These are phyloP conservation scores for Alcis repandata DNA, from an alignment of 2,888 invertebrate species.

Conservation along the genomic window DNA sequence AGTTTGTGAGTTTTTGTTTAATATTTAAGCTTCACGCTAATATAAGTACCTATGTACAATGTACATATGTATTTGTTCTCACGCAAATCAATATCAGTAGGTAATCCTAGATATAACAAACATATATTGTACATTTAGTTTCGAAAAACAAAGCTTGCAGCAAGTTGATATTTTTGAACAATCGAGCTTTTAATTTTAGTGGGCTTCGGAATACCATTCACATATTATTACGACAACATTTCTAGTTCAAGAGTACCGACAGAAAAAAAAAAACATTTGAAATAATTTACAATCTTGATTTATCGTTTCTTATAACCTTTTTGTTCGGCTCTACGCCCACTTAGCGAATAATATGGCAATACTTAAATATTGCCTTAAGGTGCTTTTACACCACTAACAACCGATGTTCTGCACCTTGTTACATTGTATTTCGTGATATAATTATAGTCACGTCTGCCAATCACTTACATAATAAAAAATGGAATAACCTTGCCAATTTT, in stretches of 20 bases:
- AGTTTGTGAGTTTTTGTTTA: too few relatives aligned
- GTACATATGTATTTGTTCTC: too few relatives aligned
- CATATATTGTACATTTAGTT: too few relatives aligned
- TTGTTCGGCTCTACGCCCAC: slow-evolving; percentile 22
- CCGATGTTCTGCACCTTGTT: slow-evolving; percentile 13
- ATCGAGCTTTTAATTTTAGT: neutral
- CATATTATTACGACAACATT: too few relatives aligned
- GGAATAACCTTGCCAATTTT: slow-evolving; percentile 8
- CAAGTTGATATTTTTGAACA: too few relatives aligned
- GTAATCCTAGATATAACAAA: too few relatives aligned
- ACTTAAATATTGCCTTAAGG: slow-evolving; percentile 28
- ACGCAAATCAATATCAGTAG: too few relatives aligned
- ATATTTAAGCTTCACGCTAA: too few relatives aligned
- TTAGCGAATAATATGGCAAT: slow-evolving; percentile 19
- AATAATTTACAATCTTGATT: slow-evolving; percentile 19
- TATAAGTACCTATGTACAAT: neutral
- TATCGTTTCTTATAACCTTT: slow-evolving; percentile 19
- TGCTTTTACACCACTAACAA: slow-evolving; percentile 17
- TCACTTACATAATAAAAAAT: slow-evolving; percentile 8
- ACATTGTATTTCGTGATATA: slow-evolving; percentile 11
- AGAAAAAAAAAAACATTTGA: neutral
- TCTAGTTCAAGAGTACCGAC: neutral
- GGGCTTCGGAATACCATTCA: neutral
- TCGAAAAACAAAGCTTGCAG: too few relatives aligned
- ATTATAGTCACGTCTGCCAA: slow-evolving; percentile 16